Conservation (phyloP, 2,113 vertebrate species). For the Manacus vitellinus region DNA sequence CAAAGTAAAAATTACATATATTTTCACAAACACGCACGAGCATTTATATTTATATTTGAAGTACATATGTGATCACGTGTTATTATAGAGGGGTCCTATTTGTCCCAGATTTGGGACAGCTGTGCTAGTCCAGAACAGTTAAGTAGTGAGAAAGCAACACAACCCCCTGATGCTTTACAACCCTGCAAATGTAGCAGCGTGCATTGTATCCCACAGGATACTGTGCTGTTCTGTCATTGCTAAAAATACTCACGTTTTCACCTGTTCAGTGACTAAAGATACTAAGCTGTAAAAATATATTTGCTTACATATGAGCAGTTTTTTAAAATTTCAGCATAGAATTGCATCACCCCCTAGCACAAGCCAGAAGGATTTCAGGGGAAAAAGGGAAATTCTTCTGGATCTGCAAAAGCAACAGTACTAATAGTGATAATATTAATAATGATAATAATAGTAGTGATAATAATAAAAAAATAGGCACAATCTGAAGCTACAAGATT, state of each 20-base stretch:
- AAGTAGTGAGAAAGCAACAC: neutral
- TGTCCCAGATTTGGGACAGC: neutral
- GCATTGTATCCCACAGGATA: neutral
- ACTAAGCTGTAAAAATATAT: neutral
- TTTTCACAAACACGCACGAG: neutral
- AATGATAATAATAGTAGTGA: neutral
- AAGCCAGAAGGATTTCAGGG: neutral
- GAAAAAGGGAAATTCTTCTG: neutral
- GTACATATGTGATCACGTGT: neutral
- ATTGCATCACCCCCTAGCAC: fast-evolving
- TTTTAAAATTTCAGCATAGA: neutral
- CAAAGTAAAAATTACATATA: slow-evolving; percentile 32
- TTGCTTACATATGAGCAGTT: fast-evolving
- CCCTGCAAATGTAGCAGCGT: neutral
- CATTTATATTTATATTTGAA: neutral
- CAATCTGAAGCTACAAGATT: neutral
- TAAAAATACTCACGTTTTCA: neutral
- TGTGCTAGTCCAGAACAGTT: neutral
- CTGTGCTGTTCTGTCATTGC: neutral
- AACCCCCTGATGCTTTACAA: neutral
- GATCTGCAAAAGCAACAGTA: neutral
- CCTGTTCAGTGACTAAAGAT: neutral
- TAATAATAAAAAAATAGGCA: neutral
- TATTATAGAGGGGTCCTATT: neutral
- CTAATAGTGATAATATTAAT: neutral